Evolutionary conservation across 1,140 invertebrate genomes (phyloP).

Genomic region (Achroia grisella): DNA sequence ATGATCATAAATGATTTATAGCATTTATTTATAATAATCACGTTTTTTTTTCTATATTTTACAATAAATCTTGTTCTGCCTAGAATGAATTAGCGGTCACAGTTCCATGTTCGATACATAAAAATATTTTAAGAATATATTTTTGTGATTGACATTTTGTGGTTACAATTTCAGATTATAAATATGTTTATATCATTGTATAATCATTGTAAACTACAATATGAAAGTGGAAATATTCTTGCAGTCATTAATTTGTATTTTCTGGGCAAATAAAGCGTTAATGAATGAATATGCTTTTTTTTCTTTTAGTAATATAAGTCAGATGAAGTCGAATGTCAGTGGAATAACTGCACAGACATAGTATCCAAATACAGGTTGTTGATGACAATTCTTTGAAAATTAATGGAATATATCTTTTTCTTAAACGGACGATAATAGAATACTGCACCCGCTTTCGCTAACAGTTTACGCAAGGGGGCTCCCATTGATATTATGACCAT

Average conservation of each 20-base stretch:
- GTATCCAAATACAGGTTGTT: no score
- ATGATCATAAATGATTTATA: conserved; percentile 3
- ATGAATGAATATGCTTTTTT: conserved; percentile 35
- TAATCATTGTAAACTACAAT: conserved; percentile 30
- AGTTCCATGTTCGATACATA: conserved; percentile 47
- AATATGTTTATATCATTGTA: conserved; percentile 23
- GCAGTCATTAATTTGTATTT: conserved; percentile 69
- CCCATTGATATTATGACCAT: no score
- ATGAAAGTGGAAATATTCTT: conserved; percentile 53
- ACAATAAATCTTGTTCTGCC: conserved; percentile 24
- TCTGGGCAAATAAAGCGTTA: conserved; percentile 70
- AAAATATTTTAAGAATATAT: conserved; percentile 60
- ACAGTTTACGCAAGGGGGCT: no score
- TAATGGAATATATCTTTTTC: no score
- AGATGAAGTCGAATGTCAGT: no score
- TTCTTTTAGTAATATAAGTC: no score
- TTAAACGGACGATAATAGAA: no score
- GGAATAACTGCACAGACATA: no score
- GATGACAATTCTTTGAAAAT: no score
- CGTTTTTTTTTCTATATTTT: conserved; percentile 36
- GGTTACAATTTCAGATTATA: conserved; percentile 39
- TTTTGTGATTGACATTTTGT: conserved; percentile 61
- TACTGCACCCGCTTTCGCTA: no score
- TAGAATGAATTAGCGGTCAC: conserved; percentile 46
- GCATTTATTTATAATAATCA: conserved; percentile 38